Percentiles rank a stretch among this genome's conserved stretches.
Evolutionary conservation across 2,113 vertebrate genomes (phyloP).

Genomic region (Coptodon bakossiorum): DNA sequence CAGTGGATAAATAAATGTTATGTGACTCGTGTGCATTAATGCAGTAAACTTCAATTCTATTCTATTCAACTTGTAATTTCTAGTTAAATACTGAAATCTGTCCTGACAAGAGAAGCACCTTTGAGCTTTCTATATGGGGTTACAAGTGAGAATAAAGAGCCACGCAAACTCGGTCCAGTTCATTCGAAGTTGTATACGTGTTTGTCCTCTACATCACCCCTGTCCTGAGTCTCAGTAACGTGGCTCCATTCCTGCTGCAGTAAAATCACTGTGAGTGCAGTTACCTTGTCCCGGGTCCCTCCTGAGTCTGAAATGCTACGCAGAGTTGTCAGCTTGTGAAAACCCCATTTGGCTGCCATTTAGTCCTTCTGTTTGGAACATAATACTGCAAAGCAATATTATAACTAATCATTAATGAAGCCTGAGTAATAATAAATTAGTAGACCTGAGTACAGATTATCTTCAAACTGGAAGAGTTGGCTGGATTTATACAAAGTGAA

Average conservation of each 20-base stretch:
- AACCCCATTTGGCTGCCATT: neutral
- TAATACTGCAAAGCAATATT: neutral
- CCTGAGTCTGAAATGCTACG: conserved; percentile 12
- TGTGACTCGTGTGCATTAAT: neutral
- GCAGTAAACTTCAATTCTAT: neutral
- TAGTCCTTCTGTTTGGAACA: neutral
- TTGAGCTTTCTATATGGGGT: neutral
- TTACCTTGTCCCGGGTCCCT: conserved; percentile 60
- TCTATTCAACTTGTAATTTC: neutral
- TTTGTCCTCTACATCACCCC: neutral
- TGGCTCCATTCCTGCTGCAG: neutral
- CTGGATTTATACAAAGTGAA: neutral
- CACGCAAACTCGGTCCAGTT: neutral
- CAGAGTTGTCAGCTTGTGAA: neutral
- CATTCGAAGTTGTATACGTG: neutral
- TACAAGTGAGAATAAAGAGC: neutral
- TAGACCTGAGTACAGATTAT: neutral
- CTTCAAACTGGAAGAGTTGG: neutral
- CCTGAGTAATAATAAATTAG: neutral
- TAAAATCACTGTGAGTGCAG: neutral
- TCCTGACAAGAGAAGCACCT: neutral
- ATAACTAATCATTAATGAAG: neutral
- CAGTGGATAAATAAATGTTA: neutral
- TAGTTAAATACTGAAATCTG: neutral
- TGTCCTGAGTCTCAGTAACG: neutral